Conservation (phyloP, 1,140 invertebrate genomes). For the Drosophila sulfurigaster region DNA sequence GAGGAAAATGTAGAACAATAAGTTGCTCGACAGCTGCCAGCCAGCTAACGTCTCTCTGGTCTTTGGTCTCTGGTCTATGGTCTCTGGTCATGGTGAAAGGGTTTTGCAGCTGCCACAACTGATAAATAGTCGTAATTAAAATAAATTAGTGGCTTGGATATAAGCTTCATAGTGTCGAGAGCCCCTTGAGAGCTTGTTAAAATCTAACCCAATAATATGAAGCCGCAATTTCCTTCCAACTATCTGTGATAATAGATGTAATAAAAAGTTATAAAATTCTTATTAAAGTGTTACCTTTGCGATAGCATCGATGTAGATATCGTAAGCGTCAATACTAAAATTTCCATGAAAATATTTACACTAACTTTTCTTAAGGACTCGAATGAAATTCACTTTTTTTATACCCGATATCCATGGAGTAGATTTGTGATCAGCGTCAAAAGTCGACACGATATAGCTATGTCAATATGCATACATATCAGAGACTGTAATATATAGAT, state of each 20-base stretch:
- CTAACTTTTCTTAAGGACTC: too few relatives aligned
- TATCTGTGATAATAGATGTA: not conserved
- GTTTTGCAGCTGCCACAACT: conserved; percentile 31
- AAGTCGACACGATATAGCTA: too few relatives aligned
- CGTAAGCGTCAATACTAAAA: too few relatives aligned
- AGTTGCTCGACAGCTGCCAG: conserved; percentile 45
- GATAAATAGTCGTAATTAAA: conserved; percentile 53
- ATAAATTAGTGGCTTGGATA: conserved; percentile 46
- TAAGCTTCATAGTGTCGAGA: conserved; percentile 3
- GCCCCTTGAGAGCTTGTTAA: conserved; percentile 9
- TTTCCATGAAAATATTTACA: too few relatives aligned
- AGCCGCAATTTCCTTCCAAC: not conserved
- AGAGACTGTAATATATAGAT: too few relatives aligned
- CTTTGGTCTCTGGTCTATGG: conserved; percentile 4
- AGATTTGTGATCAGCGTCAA: too few relatives aligned
- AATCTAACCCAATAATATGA: not conserved
- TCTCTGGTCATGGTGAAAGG: conserved; percentile 42
- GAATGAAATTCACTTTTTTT: too few relatives aligned
- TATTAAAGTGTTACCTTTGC: not conserved
- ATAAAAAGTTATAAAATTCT: not conserved
- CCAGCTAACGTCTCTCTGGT: conserved; percentile 1
- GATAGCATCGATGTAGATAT: not conserved
- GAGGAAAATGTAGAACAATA: conserved; percentile 68
- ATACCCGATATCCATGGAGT: too few relatives aligned
- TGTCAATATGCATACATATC: too few relatives aligned